These are phyloP conservation scores for Rattus norvegicus DNA, from an alignment of 2,113 vertebrate species.

Conservation along the genomic window DNA sequence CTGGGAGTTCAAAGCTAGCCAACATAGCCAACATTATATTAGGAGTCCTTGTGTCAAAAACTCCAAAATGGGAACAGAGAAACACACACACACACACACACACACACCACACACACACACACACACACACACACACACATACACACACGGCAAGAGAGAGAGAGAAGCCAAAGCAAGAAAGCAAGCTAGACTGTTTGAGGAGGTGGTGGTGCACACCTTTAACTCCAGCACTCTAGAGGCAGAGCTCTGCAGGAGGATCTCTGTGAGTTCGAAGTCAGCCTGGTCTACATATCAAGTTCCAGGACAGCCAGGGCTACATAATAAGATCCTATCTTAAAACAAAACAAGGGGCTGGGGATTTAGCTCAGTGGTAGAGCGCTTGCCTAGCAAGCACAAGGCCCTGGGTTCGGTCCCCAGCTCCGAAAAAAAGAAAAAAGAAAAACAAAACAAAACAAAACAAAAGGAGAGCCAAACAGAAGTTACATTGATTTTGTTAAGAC, in stretches of 20 bases:
- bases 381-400: too few relatives aligned
- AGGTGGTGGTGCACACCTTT: not conserved
- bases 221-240: not conserved
- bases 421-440: too few relatives aligned
- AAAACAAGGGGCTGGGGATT: too few relatives aligned
- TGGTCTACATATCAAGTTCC: not conserved
- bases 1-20: not conserved
- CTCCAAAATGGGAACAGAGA: not conserved
- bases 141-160: too few relatives aligned
- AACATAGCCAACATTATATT: not conserved
- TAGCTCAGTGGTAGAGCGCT: too few relatives aligned
- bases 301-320: not conserved
- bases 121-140: too few relatives aligned
- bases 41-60: not conserved
- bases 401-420: too few relatives aligned
- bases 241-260: not conserved
- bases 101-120: too few relatives aligned
- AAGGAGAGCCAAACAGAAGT: not conserved
- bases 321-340: not conserved
- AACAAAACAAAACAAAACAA: not conserved
- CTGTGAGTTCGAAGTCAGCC: not conserved
- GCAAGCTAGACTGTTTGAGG: not conserved
- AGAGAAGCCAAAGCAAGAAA: not conserved
- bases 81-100: too few relatives aligned
- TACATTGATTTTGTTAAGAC: not conserved